phyloP scores from a whole-genome alignment of 2,888 invertebrate genomes.

The Synanthedon vespiformis region DNA sequence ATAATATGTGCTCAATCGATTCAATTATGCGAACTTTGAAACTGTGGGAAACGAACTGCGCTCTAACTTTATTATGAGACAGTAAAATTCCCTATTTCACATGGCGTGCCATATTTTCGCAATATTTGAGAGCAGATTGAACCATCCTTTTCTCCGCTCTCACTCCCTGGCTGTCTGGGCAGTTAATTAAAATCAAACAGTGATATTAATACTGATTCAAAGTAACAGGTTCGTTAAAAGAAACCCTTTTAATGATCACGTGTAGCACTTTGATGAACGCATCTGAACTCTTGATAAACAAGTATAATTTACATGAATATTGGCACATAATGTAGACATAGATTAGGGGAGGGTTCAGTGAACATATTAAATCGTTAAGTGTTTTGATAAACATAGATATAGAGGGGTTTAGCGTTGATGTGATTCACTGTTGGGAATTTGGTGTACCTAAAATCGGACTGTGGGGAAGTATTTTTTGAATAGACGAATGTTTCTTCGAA shows the following conservation, averaged over 20 bases:
- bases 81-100: conserved; percentile 13
- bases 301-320: conserved; percentile 35
- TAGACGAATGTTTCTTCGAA: no score
- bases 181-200: conserved; percentile 48
- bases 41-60: conserved; percentile 1
- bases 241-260: background rate
- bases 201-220: conserved; percentile 3
- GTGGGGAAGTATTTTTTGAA: conserved; percentile 21
- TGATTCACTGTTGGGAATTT: conserved; percentile 49
- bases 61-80: conserved; percentile 7
- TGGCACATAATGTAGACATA: conserved; percentile 16
- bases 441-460: conserved; percentile 17
- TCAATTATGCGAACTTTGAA: conserved; percentile 5
- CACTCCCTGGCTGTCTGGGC: conserved; percentile 27
- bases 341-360: conserved; percentile 41
- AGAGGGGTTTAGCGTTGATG: conserved; percentile 50
- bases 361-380: conserved; percentile 69
- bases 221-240: background rate
- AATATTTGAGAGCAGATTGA: conserved; percentile 10
- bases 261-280: background rate
- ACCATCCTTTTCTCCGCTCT: conserved; percentile 12
- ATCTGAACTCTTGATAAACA: conserved; percentile 10
- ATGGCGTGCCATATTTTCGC: conserved; percentile 10
- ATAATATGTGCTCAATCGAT: no score
- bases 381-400: conserved; percentile 67